Evolutionary conservation across 2,113 vertebrate genomes (phyloP).

Genomic region (Proterorhinus semilunaris): DNA sequence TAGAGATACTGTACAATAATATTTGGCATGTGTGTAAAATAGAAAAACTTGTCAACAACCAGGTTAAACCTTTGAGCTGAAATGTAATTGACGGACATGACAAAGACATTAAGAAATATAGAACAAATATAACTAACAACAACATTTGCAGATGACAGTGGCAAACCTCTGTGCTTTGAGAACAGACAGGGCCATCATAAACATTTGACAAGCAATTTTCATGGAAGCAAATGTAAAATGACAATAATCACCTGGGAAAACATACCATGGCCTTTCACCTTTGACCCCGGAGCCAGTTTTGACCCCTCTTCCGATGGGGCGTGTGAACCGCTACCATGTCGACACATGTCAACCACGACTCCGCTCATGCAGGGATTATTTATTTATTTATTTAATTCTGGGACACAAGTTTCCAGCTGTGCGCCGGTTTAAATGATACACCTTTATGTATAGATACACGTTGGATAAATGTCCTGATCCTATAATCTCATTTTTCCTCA

Average conservation of each 20-base stretch:
- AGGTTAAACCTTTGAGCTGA: too few species aligned
- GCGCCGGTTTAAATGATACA: slow-evolving; percentile 11
- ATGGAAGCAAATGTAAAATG: neutral
- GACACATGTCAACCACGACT: slow-evolving; percentile 51
- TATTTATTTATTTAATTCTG: slow-evolving; percentile 2
- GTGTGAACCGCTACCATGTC: slow-evolving; percentile 48
- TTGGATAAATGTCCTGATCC: slow-evolving; percentile 13
- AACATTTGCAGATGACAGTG: too few species aligned
- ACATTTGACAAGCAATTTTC: too few species aligned
- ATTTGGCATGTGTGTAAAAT: too few species aligned
- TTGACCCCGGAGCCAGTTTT: slow-evolving; percentile 45
- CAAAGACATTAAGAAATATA: too few species aligned
- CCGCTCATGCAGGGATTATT: slow-evolving; percentile 32
- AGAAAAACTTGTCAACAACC: too few species aligned
- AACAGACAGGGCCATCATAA: too few species aligned
- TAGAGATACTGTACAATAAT: too few species aligned
- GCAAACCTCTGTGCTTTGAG: too few species aligned
- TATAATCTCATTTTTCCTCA: slow-evolving; percentile 42
- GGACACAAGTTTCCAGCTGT: slow-evolving; percentile 26
- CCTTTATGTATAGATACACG: slow-evolving; percentile 2
- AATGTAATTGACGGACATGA: too few species aligned
- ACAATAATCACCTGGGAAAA: slow-evolving; percentile 26
- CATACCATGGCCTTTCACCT: slow-evolving; percentile 27
- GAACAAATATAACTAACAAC: too few species aligned
- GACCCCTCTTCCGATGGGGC: slow-evolving; percentile 49